Evolutionary conservation across 2,888 invertebrate genomes (phyloP), one percentile per base, ranked within the genome.

Genomic region (Apamea epomidion): DNA sequence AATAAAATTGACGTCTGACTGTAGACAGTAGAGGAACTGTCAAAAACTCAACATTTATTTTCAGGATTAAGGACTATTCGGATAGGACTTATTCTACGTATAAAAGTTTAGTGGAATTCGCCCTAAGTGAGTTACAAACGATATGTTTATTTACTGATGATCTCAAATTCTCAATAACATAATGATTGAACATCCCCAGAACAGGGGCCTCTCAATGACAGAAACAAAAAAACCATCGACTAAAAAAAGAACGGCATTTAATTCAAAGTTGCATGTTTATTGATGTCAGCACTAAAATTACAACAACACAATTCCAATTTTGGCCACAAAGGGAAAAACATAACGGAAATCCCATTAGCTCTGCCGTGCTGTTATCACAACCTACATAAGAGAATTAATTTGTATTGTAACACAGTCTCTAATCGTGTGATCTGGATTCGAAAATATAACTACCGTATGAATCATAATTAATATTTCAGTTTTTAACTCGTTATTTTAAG

Each of bases 261-360:
- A 67, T 71, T 72, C 37, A 62, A 80, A 72, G 3, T 76, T 64
- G 58, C 16, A 60, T 71, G 62, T 64, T 58, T 75, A 79, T 75
- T 67, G 76, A 85, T 80, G 80, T 84, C 87, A 86, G 64, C 65
- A 62, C 37, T 68, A 74, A 62, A 78, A 72, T 48, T 67, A 80
- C 37, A 80, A 85, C 82, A 76, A 78, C 76, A 78, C 76, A 72
- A 69, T 74, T 80, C 73, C 73, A 82, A 87, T 84, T 80, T 84
- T 84, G 76, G 68, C 78, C 75, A 82, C 74, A 83, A 86, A 83
- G 73, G 87, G 86, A 81, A 90, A 88, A 88, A 83, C 65, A 37
- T 80, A 90, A 76, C 87, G 89, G 90, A 87, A 91, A 90, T 90
- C 79, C 88, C 88, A 85, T 87, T 84, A 80, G 82, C 68, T 85